Evolutionary conservation across 2,888 invertebrate species (phyloP).

Genomic region (Drosophila ezoana): DNA sequence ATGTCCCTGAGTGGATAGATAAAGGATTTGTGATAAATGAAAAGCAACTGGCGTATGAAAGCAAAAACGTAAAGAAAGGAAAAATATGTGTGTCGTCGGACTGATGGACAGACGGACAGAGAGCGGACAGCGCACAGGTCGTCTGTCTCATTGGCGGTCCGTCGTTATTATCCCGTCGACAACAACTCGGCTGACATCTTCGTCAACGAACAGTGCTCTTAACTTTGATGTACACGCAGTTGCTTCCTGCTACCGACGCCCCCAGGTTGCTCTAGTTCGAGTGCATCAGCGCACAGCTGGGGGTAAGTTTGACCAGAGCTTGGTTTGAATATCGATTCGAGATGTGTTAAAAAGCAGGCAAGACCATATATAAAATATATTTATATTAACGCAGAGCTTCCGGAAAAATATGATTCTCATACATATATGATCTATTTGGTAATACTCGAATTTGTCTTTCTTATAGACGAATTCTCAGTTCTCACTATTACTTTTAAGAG

Average conservation of each 20-base stretch:
- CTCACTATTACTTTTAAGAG: conserved; percentile 3
- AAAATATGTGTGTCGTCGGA: conserved; percentile 55
- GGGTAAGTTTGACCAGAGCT: conserved; percentile 13
- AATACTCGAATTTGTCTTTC: conserved; percentile 6
- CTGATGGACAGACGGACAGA: conserved; percentile 11
- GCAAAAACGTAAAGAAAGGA: conserved; percentile 55
- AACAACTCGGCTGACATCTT: conserved; percentile 57
- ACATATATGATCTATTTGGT: conserved; percentile 29
- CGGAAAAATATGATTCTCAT: not conserved
- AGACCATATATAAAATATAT: not conserved
- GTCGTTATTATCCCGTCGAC: conserved; percentile 34
- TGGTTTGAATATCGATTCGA: conserved; percentile 32
- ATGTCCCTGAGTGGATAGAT: conserved; percentile 76
- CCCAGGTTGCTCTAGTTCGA: conserved; percentile 27
- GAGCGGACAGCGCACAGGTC: conserved; percentile 9
- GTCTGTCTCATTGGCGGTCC: conserved; percentile 24
- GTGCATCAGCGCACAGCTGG: conserved; percentile 15
- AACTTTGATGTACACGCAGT: conserved; percentile 52
- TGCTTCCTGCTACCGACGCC: conserved; percentile 12
- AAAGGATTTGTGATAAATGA: conserved; percentile 80
- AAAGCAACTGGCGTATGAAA: conserved; percentile 76
- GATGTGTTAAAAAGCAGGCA: not conserved
- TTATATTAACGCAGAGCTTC: not conserved
- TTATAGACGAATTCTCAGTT: not conserved
- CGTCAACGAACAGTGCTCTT: conserved; percentile 57